A percentile compares a stretch with the other conserved stretches of the same genome.
Evolutionary conservation across 2,113 vertebrate species (phyloP).

Genomic region (Pantherophis guttatus): DNA sequence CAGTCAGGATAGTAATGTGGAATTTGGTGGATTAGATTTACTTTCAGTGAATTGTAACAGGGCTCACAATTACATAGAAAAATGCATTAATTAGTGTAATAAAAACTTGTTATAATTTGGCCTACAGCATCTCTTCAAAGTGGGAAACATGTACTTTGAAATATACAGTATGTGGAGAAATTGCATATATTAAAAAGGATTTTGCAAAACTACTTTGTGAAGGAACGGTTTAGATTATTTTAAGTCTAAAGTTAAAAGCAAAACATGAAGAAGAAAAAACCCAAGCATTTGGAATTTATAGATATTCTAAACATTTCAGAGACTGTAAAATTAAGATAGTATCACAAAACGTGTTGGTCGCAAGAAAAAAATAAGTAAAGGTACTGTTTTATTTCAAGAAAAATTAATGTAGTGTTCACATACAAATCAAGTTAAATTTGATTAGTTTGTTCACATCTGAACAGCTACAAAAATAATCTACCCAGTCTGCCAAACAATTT

Average conservation of each 20-base stretch:
- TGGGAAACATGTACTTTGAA: background rate
- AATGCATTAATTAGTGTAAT: background rate
- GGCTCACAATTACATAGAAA: background rate
- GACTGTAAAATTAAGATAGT: background rate
- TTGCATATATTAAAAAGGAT: background rate
- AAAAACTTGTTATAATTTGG: background rate
- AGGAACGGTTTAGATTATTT: background rate
- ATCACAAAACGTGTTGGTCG: constrained; percentile 39
- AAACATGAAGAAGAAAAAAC: background rate
- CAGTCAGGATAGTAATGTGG: background rate
- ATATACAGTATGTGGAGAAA: background rate
- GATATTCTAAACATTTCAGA: background rate
- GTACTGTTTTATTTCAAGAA: constrained; percentile 51
- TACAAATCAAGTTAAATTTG: constrained; percentile 51
- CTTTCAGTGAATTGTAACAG: background rate
- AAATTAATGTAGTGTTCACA: constrained; percentile 32
- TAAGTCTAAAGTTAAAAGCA: background rate
- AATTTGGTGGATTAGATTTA: background rate
- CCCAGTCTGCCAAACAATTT: constrained; percentile 40
- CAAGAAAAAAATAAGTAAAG: constrained; percentile 50
- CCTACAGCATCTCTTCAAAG: background rate
- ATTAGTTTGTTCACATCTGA: constrained; percentile 49
- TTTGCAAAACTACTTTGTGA: background rate
- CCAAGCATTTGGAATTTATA: background rate
- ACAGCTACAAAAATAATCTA: constrained; percentile 59